Percentiles rank a stretch among this genome's conserved stretches.
Conservation (phyloP, 2,888 invertebrate genomes). For the Brachyptera putata region DNA sequence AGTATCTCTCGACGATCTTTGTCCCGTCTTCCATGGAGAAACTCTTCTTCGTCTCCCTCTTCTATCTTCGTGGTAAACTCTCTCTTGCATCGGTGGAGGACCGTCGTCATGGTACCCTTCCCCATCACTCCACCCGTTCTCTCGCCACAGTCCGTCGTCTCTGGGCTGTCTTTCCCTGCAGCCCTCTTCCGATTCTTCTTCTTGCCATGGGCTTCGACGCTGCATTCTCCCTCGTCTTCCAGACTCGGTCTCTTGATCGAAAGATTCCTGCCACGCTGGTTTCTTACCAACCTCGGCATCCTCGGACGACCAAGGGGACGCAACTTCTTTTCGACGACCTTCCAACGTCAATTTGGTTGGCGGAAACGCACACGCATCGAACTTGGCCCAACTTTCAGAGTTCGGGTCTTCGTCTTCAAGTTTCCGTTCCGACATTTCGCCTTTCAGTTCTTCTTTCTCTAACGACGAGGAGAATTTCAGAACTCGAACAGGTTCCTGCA, state of each 20-base stretch:
- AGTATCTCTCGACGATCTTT: conserved; percentile 63
- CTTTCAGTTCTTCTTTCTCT: not conserved
- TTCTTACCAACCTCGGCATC: conserved; percentile 57
- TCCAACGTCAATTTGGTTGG: conserved; percentile 41
- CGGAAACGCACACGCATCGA: conserved; percentile 44
- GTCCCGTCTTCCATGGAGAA: conserved; percentile 45
- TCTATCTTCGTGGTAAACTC: conserved; percentile 34
- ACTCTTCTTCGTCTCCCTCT: conserved; percentile 40
- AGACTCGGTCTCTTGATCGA: conserved; percentile 40
- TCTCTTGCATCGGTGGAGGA: conserved; percentile 29
- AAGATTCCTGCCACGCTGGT: conserved; percentile 46
- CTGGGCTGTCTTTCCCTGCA: conserved; percentile 37
- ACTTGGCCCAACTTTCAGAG: conserved; percentile 57
- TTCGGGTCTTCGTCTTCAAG: conserved; percentile 21
- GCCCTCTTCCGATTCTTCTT: conserved; percentile 39
- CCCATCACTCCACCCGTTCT: conserved; percentile 41
- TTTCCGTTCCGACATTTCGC: conserved; percentile 44
- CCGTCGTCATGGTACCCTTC: conserved; percentile 39
- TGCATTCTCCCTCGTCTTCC: conserved; percentile 44
- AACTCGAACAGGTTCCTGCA: not conserved
- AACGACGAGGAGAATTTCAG: not conserved
- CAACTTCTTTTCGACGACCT: conserved; percentile 43
- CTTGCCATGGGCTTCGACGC: conserved; percentile 34
- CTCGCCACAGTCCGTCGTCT: conserved; percentile 31
- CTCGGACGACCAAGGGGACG: conserved; percentile 76